phyloP scores from a whole-genome alignment of 1,140 invertebrate genomes.

The Camponotus pennsylvanicus region DNA sequence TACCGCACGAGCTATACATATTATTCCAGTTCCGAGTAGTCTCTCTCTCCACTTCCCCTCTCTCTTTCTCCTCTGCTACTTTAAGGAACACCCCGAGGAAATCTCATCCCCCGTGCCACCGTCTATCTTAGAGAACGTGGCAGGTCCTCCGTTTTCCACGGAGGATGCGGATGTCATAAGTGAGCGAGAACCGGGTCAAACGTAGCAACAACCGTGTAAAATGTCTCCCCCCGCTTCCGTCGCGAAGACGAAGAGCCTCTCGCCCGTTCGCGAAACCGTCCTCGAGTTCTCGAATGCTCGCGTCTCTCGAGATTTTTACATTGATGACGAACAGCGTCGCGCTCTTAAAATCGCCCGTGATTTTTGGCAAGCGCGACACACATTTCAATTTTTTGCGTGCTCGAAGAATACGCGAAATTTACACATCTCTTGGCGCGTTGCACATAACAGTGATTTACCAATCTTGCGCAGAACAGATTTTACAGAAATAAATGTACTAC shows the following conservation, averaged over 20 bases:
- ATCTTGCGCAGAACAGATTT: background rate
- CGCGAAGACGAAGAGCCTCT: background rate
- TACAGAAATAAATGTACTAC: background rate
- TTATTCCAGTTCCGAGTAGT: slow-evolving; percentile 46
- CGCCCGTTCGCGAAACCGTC: slow-evolving; percentile 6
- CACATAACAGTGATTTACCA: background rate
- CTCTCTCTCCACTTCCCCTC: background rate
- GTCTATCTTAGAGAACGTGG: slow-evolving; percentile 55
- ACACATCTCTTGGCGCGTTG: background rate
- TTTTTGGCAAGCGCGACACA: slow-evolving; percentile 14
- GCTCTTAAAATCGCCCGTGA: background rate
- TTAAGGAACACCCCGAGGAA: slow-evolving; percentile 40
- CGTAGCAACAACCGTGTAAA: slow-evolving; percentile 43
- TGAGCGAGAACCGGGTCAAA: slow-evolving; percentile 62
- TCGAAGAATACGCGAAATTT: background rate
- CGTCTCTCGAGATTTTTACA: slow-evolving; percentile 10
- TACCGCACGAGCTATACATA: slow-evolving; percentile 43
- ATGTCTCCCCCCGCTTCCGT: slow-evolving; percentile 18
- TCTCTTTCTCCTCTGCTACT: background rate
- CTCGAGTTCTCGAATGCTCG: background rate
- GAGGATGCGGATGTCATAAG: slow-evolving; percentile 48
- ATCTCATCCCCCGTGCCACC: slow-evolving; percentile 52
- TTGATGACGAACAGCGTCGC: background rate
- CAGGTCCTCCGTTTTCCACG: slow-evolving; percentile 12
- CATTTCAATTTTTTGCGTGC: background rate